Base-by-base conservation (phyloP, 2,888 invertebrate species). In the Polyploca ridens region DNA sequence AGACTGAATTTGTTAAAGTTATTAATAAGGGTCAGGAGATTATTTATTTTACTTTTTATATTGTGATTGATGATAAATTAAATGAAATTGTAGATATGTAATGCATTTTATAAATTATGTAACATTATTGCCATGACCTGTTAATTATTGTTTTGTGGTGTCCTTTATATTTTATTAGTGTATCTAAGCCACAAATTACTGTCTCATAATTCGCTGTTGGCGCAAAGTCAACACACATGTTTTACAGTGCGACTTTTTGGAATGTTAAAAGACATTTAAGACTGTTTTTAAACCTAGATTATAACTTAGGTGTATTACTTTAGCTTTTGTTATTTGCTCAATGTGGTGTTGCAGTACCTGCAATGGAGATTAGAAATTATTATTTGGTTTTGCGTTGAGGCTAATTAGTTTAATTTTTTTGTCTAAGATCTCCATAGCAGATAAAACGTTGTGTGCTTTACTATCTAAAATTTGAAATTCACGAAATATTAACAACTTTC, bases 1-100 rank as follows among this genome's bases (percentile, higher is more conserved):
- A 94, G 93, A 94, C 93, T 94, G 93, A 94, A 92, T 93, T 93
- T 90, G 90, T 92, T 91, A 89, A 89, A 85, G 83, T 88, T 87
- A 87, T 81, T 27, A 78, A 83, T 87, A 86, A 79, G 78, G 82
- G 78, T 85, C 82, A 88, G 87, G 41, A 41, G 41, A 90, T 91
- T 91, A 92, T 93, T 91, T 90, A 89, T 90, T 88, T 83, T 86
- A 77, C 84, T 79, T 75, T 73, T 72, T 74, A 67, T 70, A 70
- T 74, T 80, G 74, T 74, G 72, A 78, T 81, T 74, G 76, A 73
- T 76, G 76, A 73, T 76, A 73, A 71, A 73, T 73, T 73, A 69
- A 71, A 75, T 74, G 62, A 70, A 68, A 72, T 69, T 61, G 11
- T 61, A 61, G 61, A 75, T 69, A 71, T 41, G 11, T 41, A 41